These are phyloP conservation scores for Dorcus hopei DNA, from an alignment of 2,888 invertebrate genomes.

Conservation along the genomic window DNA sequence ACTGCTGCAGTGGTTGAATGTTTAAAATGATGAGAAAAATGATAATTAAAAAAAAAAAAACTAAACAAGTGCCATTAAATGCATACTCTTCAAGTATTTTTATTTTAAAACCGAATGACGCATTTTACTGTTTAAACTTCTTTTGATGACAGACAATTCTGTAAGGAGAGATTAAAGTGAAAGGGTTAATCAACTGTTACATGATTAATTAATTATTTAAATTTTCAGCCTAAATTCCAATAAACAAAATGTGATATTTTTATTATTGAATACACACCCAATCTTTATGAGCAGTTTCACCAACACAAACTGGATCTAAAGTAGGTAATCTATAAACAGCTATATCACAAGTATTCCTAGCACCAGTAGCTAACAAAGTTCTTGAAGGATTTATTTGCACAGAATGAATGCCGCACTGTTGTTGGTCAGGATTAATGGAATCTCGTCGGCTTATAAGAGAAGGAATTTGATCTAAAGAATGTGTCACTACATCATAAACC, in stretches of 20 bases:
- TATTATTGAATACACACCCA: conserved; percentile 58
- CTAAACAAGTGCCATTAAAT: too few relatives aligned
- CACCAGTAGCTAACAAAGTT: conserved; percentile 88
- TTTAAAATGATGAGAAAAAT: too few relatives aligned
- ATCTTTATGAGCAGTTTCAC: conserved; percentile 86
- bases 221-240: too few relatives aligned
- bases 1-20: too few relatives aligned
- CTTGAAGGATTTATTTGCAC: conserved; percentile 91
- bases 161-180: too few relatives aligned
- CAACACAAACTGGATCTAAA: conserved; percentile 89
- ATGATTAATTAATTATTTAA: too few relatives aligned
- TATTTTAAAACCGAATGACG: too few relatives aligned
- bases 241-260: not conserved
- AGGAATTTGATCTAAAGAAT: conserved; percentile 85
- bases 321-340: conserved; percentile 91
- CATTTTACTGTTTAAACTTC: too few relatives aligned
- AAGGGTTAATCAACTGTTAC: too few relatives aligned
- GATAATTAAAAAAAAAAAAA: too few relatives aligned
- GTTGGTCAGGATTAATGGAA: conserved; percentile 56
- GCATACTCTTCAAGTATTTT: too few relatives aligned
- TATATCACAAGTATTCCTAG: conserved; percentile 87
- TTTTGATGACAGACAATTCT: too few relatives aligned
- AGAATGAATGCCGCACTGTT: conserved; percentile 89
- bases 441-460: conserved; percentile 68
- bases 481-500: conserved; percentile 87